Percentiles rank a stretch among this genome's conserved stretches.
phyloP scores from a whole-genome alignment of 2,888 invertebrate species.

The Hesperia comma region DNA sequence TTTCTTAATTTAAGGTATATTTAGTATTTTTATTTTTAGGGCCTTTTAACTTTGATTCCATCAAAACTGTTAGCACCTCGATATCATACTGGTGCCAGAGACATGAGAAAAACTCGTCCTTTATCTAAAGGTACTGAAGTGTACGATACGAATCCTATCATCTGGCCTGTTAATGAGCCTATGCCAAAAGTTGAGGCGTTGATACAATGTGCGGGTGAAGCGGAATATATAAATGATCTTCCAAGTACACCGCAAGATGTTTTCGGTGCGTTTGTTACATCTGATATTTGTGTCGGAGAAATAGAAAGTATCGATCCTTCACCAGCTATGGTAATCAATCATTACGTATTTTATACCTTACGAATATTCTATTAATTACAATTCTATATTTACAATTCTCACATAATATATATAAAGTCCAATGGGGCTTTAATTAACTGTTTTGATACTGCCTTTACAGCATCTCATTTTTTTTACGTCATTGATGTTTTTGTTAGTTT shows the following conservation, averaged over 20 bases:
- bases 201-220: constrained; percentile 87
- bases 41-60: constrained; percentile 79
- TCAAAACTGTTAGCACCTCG: constrained; percentile 66
- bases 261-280: constrained; percentile 86
- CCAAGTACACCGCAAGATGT: constrained; percentile 85
- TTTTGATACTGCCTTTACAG: too few relatives aligned
- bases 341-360: too few relatives aligned
- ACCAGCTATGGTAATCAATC: constrained; percentile 84
- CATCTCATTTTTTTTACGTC: too few relatives aligned
- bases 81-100: constrained; percentile 77
- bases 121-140: constrained; percentile 85
- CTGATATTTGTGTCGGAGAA: constrained; percentile 80
- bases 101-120: constrained; percentile 78
- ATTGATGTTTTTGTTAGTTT: too few relatives aligned
- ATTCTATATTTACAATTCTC: too few relatives aligned
- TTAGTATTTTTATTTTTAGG: constrained; percentile 57
- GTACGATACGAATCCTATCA: constrained; percentile 85
- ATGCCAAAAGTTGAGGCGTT: constrained; percentile 86
- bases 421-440: too few relatives aligned
- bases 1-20: too few relatives aligned
- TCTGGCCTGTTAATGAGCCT: constrained; percentile 87
- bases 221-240: constrained; percentile 86
- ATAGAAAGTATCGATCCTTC: constrained; percentile 85
- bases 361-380: too few relatives aligned
- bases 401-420: too few relatives aligned